Conservation (phyloP, 1,140 invertebrate genomes). For the Notospermus geniculatus region DNA sequence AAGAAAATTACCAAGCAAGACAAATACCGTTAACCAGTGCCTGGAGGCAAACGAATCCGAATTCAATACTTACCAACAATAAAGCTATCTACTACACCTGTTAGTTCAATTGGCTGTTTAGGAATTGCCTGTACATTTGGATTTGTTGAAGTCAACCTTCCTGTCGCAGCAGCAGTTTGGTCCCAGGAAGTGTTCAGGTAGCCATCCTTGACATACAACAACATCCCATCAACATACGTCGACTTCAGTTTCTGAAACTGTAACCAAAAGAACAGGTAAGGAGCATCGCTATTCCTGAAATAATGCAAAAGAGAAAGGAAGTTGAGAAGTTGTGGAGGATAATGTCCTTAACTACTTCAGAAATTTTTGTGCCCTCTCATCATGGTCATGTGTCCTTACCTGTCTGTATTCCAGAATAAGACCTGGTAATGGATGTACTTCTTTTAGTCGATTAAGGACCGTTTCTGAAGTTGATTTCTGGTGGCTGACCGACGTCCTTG, state of each 20-base stretch:
- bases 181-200: slow-evolving; percentile 60
- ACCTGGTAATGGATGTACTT: slow-evolving; percentile 59
- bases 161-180: slow-evolving; percentile 62
- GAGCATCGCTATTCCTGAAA: neutral
- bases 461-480: slow-evolving; percentile 62
- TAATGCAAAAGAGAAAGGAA: neutral
- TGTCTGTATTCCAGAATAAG: slow-evolving; percentile 59
- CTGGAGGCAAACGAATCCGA: neutral
- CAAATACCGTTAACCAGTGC: neutral
- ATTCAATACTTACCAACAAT: slow-evolving; percentile 29
- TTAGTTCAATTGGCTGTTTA: slow-evolving; percentile 56
- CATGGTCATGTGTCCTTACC: slow-evolving; percentile 46
- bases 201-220: slow-evolving; percentile 53
- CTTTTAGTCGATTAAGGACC: slow-evolving; percentile 55
- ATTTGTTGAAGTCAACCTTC: slow-evolving; percentile 60
- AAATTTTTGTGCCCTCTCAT: neutral
- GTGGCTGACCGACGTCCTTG: slow-evolving; percentile 56
- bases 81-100: slow-evolving; percentile 28
- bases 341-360: slow-evolving; percentile 30
- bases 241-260: slow-evolving; percentile 61
- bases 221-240: slow-evolving; percentile 62
- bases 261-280: slow-evolving; percentile 4
- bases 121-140: slow-evolving; percentile 65
- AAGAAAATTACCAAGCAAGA: neutral
- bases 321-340: neutral